These are phyloP conservation scores for Diglossa cyanea DNA, from an alignment of 2,797 vertebrate genomes.

Conservation along the genomic window DNA sequence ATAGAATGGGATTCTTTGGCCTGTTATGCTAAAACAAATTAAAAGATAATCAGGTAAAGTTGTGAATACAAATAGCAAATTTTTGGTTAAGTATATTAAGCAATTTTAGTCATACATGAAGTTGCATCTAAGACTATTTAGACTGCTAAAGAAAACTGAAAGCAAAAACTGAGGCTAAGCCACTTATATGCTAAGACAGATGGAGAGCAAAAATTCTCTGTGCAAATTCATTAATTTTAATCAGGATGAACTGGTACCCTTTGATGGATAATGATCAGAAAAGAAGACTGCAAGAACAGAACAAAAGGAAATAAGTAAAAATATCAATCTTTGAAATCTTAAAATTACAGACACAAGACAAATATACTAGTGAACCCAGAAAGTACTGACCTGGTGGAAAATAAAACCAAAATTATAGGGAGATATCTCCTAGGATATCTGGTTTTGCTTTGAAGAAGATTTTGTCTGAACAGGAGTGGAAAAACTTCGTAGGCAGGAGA, in stretches of 20 bases:
- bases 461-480: neutral
- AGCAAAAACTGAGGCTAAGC: neutral
- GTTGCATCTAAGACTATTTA: neutral
- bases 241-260: neutral
- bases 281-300: neutral
- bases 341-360: neutral
- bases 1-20: neutral
- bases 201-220: neutral
- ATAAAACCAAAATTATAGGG: neutral
- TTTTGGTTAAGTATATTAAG: neutral
- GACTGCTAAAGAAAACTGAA: neutral
- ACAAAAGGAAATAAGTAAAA: slow-evolving; percentile 12
- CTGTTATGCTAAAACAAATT: neutral
- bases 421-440: neutral
- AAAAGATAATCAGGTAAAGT: neutral
- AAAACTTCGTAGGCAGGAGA: neutral
- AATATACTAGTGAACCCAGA: neutral
- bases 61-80: neutral
- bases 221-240: neutral
- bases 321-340: neutral
- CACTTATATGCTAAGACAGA: neutral
- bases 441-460: neutral
- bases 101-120: neutral
- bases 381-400: neutral
- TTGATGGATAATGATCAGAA: slow-evolving; percentile 1